Percentiles rank a stretch among this genome's conserved stretches.
Conservation (phyloP, 30 jellyfish, hydroid and myxozoan species). For the Aurelia coerulea region DNA sequence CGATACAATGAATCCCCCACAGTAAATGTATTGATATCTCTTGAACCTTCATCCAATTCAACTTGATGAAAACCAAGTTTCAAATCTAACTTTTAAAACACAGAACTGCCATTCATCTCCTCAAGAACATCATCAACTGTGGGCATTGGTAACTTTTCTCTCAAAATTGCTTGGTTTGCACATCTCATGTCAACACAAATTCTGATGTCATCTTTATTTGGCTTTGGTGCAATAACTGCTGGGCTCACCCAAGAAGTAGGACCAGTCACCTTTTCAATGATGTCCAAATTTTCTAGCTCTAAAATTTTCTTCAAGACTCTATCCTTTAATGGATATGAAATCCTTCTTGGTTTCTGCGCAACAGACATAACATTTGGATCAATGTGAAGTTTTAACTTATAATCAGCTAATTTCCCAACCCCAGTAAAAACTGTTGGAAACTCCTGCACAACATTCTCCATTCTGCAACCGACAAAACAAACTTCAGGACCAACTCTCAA, state of each 20-base stretch:
- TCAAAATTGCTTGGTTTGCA: no score
- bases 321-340: background rate
- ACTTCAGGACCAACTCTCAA: no score
- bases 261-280: background rate
- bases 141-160: background rate
- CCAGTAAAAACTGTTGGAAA: no score
- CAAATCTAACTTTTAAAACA: background rate
- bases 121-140: slow-evolving; percentile 3
- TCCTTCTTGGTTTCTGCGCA: background rate
- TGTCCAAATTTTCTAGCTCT: no score
- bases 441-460: no score
- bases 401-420: no score
- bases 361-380: background rate
- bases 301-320: background rate
- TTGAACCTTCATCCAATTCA: no score
- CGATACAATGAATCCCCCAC: slow-evolving; percentile 4
- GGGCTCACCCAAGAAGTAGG: slow-evolving; percentile 8
- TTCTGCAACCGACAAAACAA: no score
- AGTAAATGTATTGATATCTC: no score
- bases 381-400: no score
- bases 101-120: slow-evolving; percentile 3
- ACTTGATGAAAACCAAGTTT: no score
- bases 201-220: background rate
- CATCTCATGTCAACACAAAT: background rate
- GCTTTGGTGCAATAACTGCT: background rate